A percentile compares a stretch with the other conserved stretches of the same genome.
Conservation (phyloP, 1,140 invertebrate genomes). For the Lordiphosa clarofinis region DNA sequence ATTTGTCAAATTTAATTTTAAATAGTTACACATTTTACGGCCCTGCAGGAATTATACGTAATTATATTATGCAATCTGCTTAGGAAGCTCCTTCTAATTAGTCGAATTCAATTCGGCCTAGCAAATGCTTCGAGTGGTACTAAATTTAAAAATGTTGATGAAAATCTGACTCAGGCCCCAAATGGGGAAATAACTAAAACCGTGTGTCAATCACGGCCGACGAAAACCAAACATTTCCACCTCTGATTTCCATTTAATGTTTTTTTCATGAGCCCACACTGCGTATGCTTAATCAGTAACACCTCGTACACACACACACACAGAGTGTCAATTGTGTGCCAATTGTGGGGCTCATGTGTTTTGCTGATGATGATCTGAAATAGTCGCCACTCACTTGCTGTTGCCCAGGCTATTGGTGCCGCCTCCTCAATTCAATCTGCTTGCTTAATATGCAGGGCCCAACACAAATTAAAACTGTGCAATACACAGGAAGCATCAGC, state of each 20-base stretch:
- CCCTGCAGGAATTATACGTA: too few relatives aligned
- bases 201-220: constrained; percentile 7
- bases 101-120: too few relatives aligned
- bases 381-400: constrained; percentile 4
- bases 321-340: constrained; percentile 3
- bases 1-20: too few relatives aligned
- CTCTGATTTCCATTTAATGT: constrained; percentile 29
- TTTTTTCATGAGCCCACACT: constrained; percentile 29
- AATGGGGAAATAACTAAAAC: constrained; percentile 10
- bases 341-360: constrained; percentile 29
- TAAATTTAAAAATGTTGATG: background rate
- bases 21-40: background rate
- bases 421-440: constrained; percentile 35
- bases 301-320: constrained; percentile 3
- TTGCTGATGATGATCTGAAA: constrained; percentile 30
- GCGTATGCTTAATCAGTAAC: constrained; percentile 47
- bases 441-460: constrained; percentile 62
- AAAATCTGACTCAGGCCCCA: background rate
- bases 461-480: constrained; percentile 62
- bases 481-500: constrained; percentile 27
- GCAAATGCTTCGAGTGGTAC: too few relatives aligned
- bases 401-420: background rate
- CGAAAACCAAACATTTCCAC: constrained; percentile 1
- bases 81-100: too few relatives aligned
- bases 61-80: too few relatives aligned